A percentile compares a stretch with the other conserved stretches of the same genome.
Evolutionary conservation across 30 jellyfish, hydroid and myxozoan genomes (phyloP).

Genomic region (Pseudorhiza aurosa): DNA sequence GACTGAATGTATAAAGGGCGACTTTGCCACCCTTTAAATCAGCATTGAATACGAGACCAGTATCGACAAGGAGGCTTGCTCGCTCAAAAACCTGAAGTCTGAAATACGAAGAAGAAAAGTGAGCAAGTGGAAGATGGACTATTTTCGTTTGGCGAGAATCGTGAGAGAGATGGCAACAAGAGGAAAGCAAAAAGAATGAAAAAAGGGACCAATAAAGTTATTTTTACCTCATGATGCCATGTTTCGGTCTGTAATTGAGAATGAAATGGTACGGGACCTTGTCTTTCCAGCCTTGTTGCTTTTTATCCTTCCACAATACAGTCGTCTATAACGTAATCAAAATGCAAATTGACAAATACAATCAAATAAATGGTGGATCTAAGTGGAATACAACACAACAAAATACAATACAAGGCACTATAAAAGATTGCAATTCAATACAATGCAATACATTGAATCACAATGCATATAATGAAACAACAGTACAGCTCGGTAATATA

Average conservation of each 20-base stretch:
- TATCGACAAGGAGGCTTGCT: slow-evolving; percentile 60
- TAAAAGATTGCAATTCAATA: neutral
- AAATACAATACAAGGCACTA: neutral
- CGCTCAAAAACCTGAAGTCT: slow-evolving; percentile 76
- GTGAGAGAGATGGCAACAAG: too few relatives aligned
- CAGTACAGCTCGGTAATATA: too few relatives aligned
- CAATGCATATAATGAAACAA: too few relatives aligned
- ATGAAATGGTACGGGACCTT: slow-evolving; percentile 58
- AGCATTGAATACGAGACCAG: slow-evolving; percentile 66
- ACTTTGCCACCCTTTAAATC: slow-evolving; percentile 82
- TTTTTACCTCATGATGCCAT: slow-evolving; percentile 76
- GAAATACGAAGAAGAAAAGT: neutral
- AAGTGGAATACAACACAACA: neutral
- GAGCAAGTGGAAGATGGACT: too few relatives aligned
- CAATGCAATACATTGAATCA: neutral
- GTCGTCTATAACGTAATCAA: slow-evolving; percentile 27
- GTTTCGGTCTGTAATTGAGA: slow-evolving; percentile 71
- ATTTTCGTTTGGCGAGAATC: too few relatives aligned
- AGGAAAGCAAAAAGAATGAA: too few relatives aligned
- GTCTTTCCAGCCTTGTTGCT: slow-evolving; percentile 87
- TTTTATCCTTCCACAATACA: slow-evolving; percentile 70
- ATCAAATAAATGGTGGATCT: neutral
- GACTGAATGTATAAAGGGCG: slow-evolving; percentile 88
- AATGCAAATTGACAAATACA: neutral
- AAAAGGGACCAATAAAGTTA: too few relatives aligned